phyloP scores from a whole-genome alignment of 1,140 invertebrate species.

The Drosophila sturtevanti region DNA sequence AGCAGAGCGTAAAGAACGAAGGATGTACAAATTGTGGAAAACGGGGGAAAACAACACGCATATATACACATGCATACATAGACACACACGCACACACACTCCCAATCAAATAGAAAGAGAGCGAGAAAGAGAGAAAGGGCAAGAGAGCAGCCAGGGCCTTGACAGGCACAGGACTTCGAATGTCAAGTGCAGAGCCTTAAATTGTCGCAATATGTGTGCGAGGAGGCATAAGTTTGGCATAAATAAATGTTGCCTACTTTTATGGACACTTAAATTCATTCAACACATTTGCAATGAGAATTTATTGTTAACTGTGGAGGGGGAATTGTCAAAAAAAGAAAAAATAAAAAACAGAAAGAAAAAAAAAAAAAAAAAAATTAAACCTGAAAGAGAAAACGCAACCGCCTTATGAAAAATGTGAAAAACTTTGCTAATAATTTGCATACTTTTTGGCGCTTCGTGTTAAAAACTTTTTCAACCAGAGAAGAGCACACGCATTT shows the following conservation, averaged over 20 bases:
- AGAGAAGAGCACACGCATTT: constrained; percentile 36
- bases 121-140: neutral
- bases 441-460: constrained; percentile 69
- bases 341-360: neutral
- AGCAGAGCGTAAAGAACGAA: constrained; percentile 23
- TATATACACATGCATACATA: no score
- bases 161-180: constrained; percentile 38
- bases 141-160: constrained; percentile 3
- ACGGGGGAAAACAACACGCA: neutral
- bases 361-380: constrained; percentile 24
- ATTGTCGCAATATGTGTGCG: constrained; percentile 61
- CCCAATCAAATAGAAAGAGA: neutral
- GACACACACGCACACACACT: neutral
- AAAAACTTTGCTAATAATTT: constrained; percentile 77
- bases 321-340: constrained; percentile 57
- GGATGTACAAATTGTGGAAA: constrained; percentile 12
- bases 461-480: constrained; percentile 45
- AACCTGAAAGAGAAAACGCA: constrained; percentile 19
- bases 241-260: constrained; percentile 32
- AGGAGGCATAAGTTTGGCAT: constrained; percentile 29
- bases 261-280: constrained; percentile 35
- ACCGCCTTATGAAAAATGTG: constrained; percentile 61
- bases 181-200: constrained; percentile 75
- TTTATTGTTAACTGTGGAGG: constrained; percentile 39
- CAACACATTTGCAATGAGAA: constrained; percentile 32